A percentile compares a stretch with the other conserved stretches of the same genome.
Evolutionary conservation across 1,140 invertebrate species (phyloP).

Genomic region (Eufriesea mexicana): DNA sequence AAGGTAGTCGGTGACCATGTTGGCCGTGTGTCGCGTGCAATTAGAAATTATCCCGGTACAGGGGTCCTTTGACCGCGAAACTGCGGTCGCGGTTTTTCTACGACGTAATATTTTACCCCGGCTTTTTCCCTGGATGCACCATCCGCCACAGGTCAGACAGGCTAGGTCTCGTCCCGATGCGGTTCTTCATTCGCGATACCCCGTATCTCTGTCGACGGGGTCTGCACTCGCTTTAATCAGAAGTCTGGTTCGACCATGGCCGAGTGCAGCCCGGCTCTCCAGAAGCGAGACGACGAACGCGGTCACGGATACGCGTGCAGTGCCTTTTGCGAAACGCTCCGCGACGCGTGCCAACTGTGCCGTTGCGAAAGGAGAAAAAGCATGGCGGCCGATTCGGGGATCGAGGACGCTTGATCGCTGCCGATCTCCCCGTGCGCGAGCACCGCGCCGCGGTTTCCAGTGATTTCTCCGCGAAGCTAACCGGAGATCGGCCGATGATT

Average conservation of each 20-base stretch:
- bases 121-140: neutral
- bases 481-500: neutral
- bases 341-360: neutral
- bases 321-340: neutral
- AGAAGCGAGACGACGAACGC: neutral
- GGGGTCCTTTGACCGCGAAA: neutral
- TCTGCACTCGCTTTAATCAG: slow-evolving; percentile 63
- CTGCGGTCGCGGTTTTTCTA: neutral
- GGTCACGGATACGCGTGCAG: neutral
- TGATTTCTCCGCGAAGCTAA: neutral
- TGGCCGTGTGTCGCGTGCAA: neutral
- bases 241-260: slow-evolving; percentile 23
- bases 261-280: neutral
- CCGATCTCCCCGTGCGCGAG: neutral
- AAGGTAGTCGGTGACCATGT: neutral
- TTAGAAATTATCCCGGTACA: neutral
- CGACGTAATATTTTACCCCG: slow-evolving; percentile 8
- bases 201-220: slow-evolving; percentile 37
- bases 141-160: neutral
- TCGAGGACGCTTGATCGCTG: too few species aligned
- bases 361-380: neutral
- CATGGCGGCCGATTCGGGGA: neutral
- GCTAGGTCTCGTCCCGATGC: slow-evolving; percentile 14
- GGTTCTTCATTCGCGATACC: slow-evolving; percentile 46
- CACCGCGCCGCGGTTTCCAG: neutral